phyloP scores from a whole-genome alignment of 30 jellyfish, hydroid and myxozoan species.

The Hydractinia symbiolongicarpus region DNA sequence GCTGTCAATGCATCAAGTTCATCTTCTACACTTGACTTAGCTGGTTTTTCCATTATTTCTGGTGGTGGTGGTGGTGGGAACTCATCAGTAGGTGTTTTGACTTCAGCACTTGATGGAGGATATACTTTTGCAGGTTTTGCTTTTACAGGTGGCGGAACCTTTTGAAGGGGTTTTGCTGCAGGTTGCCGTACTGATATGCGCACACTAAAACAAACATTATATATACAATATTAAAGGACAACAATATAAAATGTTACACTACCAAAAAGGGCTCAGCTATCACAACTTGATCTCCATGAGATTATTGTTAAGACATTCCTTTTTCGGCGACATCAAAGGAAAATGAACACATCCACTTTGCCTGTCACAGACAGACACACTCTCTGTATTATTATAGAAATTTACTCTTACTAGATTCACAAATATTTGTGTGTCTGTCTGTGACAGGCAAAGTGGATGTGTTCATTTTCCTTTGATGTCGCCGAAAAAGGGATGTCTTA shows the following conservation, averaged over 20 bases:
- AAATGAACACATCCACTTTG: too few species aligned
- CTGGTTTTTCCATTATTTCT: conserved; percentile 41
- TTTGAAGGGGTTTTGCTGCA: conserved; percentile 21
- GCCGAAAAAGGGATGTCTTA: too few species aligned
- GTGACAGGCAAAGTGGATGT: too few species aligned
- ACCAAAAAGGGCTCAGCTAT: too few species aligned
- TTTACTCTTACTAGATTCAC: too few species aligned
- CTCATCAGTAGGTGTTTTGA: conserved; percentile 46
- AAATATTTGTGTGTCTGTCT: too few species aligned
- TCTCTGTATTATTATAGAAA: too few species aligned
- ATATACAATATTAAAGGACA: background rate
- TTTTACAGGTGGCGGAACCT: conserved; percentile 92
- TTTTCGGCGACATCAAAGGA: too few species aligned
- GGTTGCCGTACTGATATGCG: conserved; percentile 26
- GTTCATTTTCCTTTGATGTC: too few species aligned
- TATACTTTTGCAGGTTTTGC: conserved; percentile 66
- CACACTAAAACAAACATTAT: conserved; percentile 13
- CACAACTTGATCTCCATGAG: too few species aligned
- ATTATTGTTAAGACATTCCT: too few species aligned
- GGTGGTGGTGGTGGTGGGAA: conserved; percentile 55
- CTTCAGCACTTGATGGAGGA: conserved; percentile 44
- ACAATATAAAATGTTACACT: background rate
- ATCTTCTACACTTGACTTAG: conserved; percentile 61
- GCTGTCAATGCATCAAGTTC: conserved; percentile 87
- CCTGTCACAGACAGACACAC: too few species aligned